Evolutionary conservation across 2,888 invertebrate species (phyloP), one percentile per base, ranked within the genome.

Genomic region (Periphyllus acericola): DNA sequence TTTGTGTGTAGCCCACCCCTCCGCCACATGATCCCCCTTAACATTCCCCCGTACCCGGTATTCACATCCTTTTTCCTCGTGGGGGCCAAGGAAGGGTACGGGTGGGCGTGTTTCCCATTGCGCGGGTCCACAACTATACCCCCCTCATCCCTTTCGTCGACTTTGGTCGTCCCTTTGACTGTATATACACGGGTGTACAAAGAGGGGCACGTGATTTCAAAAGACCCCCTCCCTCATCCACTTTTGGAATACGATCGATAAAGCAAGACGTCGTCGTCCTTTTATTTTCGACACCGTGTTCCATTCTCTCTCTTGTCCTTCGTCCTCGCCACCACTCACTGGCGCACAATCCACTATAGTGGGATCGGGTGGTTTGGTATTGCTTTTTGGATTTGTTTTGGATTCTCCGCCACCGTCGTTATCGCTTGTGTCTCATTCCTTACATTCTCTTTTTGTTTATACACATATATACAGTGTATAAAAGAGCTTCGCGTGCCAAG

Each of bases 241-340:
- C 52, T 79, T 86, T 80, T 34, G 55, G 82, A 78, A 68, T n/a
- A n/a, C 85, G 85, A 81, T 87, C 87, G 87, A 87, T 87, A 87
- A 87, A 87, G 87, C 81, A 87, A 87, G 87, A 81, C 75, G 80
- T 72, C 72, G 75, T 87, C 84, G 84, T 85, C 84, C 84, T 85
- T 85, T 85, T 85, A 85, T 85, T 85, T 85, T 78, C 68, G 76
- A 78, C 84, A 78, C 84, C 34, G 84, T 34, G 8, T 76, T 78
- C 3, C 78, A 34, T 75, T 74, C 60, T 84, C 52, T 76, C 29
- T 29, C 29, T 29, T 11, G 75, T 66, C 74, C 55, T 74, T 34
- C 71, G n/a, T 68, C 29, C 83, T 14, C 14, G 34, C 68, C 29
- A 25, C 29, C 1, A 60, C 60, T 60, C 29, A 0, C 68, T 29